Conservation (phyloP, 2,113 vertebrate species). For the Eclectus roratus region DNA sequence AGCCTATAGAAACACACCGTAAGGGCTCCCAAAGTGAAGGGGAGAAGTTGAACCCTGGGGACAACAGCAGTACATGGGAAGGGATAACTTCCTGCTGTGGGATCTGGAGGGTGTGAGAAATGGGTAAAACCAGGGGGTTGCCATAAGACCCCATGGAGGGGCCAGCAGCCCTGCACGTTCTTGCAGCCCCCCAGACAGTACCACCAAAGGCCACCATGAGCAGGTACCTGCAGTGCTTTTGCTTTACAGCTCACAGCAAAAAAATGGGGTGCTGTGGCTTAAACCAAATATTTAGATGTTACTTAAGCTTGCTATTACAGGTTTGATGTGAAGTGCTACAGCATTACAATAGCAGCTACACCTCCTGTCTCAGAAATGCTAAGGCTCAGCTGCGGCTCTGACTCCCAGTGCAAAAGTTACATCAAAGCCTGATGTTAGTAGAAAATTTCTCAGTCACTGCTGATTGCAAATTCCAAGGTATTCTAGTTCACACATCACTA, state of each 20-base stretch:
- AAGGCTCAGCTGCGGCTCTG: background rate
- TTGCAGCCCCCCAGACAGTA: no score
- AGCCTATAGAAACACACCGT: background rate
- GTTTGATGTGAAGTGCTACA: slow-evolving; percentile 14
- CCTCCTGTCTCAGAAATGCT: background rate
- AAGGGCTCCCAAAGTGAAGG: background rate
- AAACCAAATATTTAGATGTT: slow-evolving; percentile 56
- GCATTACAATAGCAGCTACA: slow-evolving; percentile 5
- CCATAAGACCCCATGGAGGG: background rate
- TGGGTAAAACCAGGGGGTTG: background rate
- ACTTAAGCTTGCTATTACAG: slow-evolving; percentile 43
- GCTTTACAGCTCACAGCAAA: background rate
- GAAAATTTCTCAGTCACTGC: background rate
- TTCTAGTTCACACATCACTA: background rate
- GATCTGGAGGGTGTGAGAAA: background rate
- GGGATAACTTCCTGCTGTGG: rapidly evolving
- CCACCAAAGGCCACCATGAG: background rate
- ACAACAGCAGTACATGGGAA: rapidly evolving
- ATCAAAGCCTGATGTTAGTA: background rate
- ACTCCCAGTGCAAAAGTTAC: background rate
- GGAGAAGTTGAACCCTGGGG: background rate
- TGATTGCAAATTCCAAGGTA: background rate
- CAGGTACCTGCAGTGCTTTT: background rate
- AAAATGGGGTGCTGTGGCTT: slow-evolving; percentile 49
- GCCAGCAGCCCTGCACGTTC: rapidly evolving